Evolutionary conservation across 2,113 vertebrate species (phyloP).

Genomic region (Mirza zaza): DNA sequence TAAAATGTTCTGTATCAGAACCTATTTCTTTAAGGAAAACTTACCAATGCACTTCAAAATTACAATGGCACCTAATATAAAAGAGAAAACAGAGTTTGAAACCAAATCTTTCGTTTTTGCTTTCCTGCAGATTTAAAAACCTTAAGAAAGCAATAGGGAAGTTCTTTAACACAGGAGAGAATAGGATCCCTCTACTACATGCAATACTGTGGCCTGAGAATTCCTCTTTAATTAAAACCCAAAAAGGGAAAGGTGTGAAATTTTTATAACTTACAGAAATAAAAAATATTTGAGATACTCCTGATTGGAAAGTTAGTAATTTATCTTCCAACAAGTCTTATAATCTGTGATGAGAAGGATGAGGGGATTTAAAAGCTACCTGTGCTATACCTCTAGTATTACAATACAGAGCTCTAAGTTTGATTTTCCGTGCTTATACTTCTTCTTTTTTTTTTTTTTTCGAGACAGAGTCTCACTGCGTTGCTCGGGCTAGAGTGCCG

Average conservation of each 20-base stretch:
- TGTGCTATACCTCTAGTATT: not conserved
- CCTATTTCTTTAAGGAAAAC: constrained; percentile 32
- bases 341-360: not conserved
- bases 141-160: not conserved
- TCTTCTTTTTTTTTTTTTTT: no score
- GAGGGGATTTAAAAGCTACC: not conserved
- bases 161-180: not conserved
- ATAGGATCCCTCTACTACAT: not conserved
- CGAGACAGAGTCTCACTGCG: no score
- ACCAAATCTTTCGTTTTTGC: not conserved
- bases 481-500: no score
- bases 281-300: not conserved
- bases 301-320: not conserved
- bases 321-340: not conserved
- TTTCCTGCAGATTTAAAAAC: not conserved
- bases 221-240: constrained; percentile 6
- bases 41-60: constrained; percentile 26
- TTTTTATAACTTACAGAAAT: not conserved
- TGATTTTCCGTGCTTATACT: not conserved
- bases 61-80: not conserved
- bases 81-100: not conserved
- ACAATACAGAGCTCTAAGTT: not conserved
- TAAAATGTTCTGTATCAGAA: not conserved
- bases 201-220: not conserved
- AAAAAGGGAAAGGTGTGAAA: not conserved